Conservation (phyloP, 2,888 invertebrate species). For the Eupeodes luniger region DNA sequence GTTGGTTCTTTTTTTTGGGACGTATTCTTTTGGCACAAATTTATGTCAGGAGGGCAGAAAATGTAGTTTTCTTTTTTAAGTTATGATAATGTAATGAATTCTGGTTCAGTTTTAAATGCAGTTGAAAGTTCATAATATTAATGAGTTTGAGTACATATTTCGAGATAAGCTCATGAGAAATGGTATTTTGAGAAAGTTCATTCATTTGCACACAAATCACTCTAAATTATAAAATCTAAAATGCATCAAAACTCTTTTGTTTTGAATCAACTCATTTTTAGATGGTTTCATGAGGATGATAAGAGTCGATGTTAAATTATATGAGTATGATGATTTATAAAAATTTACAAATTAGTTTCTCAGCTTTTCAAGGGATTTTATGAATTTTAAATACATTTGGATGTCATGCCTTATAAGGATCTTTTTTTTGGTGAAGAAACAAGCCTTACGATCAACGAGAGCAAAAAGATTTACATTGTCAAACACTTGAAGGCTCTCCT, state of each 20-base stretch:
- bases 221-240: not conserved
- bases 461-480: too few species aligned
- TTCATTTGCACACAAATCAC: not conserved
- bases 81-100: not conserved
- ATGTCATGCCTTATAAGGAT: too few species aligned
- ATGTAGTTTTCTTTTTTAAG: not conserved
- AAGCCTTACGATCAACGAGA: too few species aligned
- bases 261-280: too few species aligned
- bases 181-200: not conserved
- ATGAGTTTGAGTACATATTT: not conserved
- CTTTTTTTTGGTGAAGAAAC: too few species aligned
- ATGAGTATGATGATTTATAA: too few species aligned
- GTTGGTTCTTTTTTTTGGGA: not conserved
- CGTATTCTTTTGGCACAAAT: not conserved
- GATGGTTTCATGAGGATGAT: too few species aligned
- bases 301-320: too few species aligned
- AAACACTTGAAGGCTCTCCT: too few species aligned
- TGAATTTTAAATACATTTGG: too few species aligned
- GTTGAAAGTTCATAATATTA: not conserved
- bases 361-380: too few species aligned
- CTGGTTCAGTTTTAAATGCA: not conserved
- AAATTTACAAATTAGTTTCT: too few species aligned
- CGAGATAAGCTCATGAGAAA: not conserved
- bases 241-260: not conserved
- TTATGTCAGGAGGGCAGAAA: conserved; percentile 26